Percentiles rank a stretch among this genome's conserved stretches.
Evolutionary conservation across 2,797 vertebrate species (phyloP).

Genomic region (Dallia pectoralis): DNA sequence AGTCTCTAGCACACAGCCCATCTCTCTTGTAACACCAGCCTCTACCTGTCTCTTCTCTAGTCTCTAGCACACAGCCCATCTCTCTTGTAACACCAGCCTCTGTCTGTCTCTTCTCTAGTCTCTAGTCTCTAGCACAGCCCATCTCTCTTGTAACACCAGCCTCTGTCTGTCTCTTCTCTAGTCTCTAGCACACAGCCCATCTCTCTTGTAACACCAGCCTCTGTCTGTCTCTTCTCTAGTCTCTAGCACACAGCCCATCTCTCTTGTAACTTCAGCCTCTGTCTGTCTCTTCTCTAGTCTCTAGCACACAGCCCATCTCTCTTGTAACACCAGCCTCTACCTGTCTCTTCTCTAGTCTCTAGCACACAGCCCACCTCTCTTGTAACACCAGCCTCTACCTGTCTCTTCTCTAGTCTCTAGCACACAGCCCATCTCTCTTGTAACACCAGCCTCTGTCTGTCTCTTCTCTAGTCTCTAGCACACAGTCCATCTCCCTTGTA

Average conservation of each 20-base stretch:
- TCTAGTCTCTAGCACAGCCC: neutral
- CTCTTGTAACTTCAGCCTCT: too few species aligned
- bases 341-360: neutral
- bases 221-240: too few species aligned
- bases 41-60: too few species aligned
- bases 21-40: neutral
- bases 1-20: neutral
- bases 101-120: neutral
- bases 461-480: neutral
- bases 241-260: neutral
- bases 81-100: too few species aligned
- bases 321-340: too few species aligned
- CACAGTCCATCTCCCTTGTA: neutral
- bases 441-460: too few species aligned
- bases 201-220: too few species aligned
- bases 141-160: neutral
- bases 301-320: neutral
- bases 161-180: too few species aligned
- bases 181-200: neutral
- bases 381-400: too few species aligned
- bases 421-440: neutral
- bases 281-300: neutral
- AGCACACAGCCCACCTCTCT: neutral
- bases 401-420: neutral
- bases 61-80: neutral